A percentile compares a stretch with the other conserved stretches of the same genome.
Conservation (phyloP, 2,113 vertebrate species). For the Columba livia region DNA sequence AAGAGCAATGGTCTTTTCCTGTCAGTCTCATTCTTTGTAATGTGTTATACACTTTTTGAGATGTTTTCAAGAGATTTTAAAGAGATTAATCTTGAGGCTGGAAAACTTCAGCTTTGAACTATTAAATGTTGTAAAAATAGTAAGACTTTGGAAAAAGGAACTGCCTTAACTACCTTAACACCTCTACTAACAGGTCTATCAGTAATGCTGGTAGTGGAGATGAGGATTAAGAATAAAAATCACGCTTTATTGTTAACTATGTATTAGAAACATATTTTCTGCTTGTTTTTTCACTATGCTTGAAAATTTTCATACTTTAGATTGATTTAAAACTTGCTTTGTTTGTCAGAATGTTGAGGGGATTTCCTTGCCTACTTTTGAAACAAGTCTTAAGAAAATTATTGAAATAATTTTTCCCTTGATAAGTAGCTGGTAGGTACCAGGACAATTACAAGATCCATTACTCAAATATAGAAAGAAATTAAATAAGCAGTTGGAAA, state of each 20-base stretch:
- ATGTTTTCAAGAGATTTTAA: neutral
- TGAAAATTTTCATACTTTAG: neutral
- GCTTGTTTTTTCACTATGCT: neutral
- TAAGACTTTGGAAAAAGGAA: neutral
- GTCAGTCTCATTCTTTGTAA: neutral
- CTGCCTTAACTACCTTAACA: neutral
- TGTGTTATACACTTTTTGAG: neutral
- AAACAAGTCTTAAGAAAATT: neutral
- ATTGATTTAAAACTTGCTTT: neutral
- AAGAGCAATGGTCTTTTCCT: neutral
- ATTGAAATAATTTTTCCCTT: neutral
- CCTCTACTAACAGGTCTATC: neutral
- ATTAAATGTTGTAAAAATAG: neutral
- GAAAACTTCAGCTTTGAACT: neutral
- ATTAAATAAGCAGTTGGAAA: neutral
- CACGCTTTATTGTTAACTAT: neutral
- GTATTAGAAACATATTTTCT: neutral
- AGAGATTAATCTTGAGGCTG: neutral
- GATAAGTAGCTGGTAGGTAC: neutral
- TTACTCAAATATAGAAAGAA: neutral
- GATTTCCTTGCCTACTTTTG: neutral
- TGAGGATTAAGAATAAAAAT: neutral
- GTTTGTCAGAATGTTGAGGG: neutral
- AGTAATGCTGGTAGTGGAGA: neutral
- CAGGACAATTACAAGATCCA: neutral